Evolutionary conservation across 2,888 invertebrate species (phyloP).

Genomic region (Drosophila paranaensis): DNA sequence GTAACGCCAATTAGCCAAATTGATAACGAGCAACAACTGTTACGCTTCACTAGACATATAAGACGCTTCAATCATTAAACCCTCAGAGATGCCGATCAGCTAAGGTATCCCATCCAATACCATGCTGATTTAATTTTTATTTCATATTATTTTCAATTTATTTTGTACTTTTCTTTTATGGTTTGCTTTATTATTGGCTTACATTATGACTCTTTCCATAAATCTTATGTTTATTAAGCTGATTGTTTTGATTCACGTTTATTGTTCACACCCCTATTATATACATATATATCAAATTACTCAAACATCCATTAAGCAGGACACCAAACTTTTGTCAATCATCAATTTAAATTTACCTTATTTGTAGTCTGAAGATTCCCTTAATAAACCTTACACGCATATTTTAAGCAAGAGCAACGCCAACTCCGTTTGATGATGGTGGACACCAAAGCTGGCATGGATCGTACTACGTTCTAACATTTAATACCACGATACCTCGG

Average conservation of each 20-base stretch:
- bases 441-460: constrained; percentile 52
- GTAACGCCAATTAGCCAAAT: constrained; percentile 66
- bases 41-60: constrained; percentile 71
- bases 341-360: constrained; percentile 29
- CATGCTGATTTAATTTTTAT: constrained; percentile 34
- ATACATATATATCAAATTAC: constrained; percentile 1
- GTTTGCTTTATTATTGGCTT: constrained; percentile 22
- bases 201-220: constrained; percentile 20
- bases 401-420: constrained; percentile 42
- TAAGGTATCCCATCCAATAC: neutral
- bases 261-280: constrained; percentile 30
- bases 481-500: constrained; percentile 12
- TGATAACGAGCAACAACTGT: constrained; percentile 53
- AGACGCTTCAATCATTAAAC: constrained; percentile 39
- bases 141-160: constrained; percentile 27
- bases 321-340: constrained; percentile 16
- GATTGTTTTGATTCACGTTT: constrained; percentile 44
- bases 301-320: neutral
- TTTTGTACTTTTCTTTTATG: constrained; percentile 31
- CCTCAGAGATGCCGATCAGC: neutral
- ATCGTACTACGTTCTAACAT: constrained; percentile 19
- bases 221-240: constrained; percentile 18
- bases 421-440: constrained; percentile 43
- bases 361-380: constrained; percentile 36
- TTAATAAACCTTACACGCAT: constrained; percentile 45